Percentiles rank a stretch among this genome's conserved stretches.
Evolutionary conservation across 2,888 invertebrate genomes (phyloP).

Genomic region (Microplitis deprimator): DNA sequence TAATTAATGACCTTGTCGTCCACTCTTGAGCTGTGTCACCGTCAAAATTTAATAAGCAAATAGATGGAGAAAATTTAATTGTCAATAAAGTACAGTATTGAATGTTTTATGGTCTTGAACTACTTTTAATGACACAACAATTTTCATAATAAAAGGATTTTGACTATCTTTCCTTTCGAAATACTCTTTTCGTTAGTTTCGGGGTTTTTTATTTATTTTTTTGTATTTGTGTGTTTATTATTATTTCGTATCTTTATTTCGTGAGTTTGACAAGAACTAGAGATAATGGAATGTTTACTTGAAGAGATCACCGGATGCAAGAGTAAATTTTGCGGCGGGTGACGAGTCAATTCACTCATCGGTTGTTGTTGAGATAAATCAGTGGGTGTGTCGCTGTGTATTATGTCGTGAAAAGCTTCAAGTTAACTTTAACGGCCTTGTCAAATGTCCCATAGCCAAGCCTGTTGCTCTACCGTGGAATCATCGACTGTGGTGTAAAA

Average conservation of each 20-base stretch:
- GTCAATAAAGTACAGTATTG: neutral
- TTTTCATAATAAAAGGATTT: neutral
- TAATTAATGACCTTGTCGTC: neutral
- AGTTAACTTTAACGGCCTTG: slow-evolving; percentile 57
- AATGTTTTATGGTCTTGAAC: neutral
- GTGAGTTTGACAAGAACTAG: slow-evolving; percentile 14
- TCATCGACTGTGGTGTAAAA: slow-evolving; percentile 42
- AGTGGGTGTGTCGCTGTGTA: slow-evolving; percentile 44
- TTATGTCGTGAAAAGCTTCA: slow-evolving; percentile 46
- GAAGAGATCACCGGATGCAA: slow-evolving; percentile 26
- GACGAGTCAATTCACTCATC: slow-evolving; percentile 9
- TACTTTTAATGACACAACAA: neutral
- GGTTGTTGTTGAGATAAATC: neutral
- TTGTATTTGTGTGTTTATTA: neutral
- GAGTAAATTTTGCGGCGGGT: slow-evolving; percentile 19
- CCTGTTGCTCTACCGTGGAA: neutral
- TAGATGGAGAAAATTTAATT: neutral
- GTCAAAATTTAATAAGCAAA: neutral
- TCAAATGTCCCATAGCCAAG: slow-evolving; percentile 48
- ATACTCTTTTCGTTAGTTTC: no score
- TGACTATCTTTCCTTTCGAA: neutral
- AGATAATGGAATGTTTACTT: slow-evolving; percentile 29
- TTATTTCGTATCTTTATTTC: neutral
- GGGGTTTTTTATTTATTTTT: neutral
- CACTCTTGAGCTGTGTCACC: neutral